Base-by-base conservation (phyloP, 2,797 vertebrate genomes). In the Anas capensis region DNA sequence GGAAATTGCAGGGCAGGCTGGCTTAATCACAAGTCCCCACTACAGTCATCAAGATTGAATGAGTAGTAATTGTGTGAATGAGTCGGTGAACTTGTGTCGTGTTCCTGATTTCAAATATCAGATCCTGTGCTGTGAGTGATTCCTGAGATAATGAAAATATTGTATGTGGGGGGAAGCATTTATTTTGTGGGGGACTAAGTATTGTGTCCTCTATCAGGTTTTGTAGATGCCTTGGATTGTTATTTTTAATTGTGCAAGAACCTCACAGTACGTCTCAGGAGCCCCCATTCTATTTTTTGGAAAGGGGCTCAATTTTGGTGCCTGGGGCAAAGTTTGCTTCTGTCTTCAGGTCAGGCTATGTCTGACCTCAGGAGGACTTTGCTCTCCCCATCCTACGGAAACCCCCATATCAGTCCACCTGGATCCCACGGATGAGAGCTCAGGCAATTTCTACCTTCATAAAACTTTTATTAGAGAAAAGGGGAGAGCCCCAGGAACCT, bases 11-110 rank as follows among this genome's bases (percentile, higher is more conserved):
- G 93, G 91, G 82, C 77, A 94, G 93, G 71, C 88, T 84, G 90
- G 71, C 86, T 96, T 97, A 97, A 97, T 97, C 96, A 95, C 75
- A 83, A 95, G 71, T 93, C 80, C 91, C 88, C 23, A 57, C 93
- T 93, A 86, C 49, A 95, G 95, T 94, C 97, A 97, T 97, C 97
- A 93, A 94, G 91, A 97, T 96, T 60, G 97, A 97, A 97, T 97
- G 94, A 97, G 95, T 73, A 92, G 57, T 97, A 97, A 98, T 97
- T 95, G 93, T 66, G 64, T 81, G 97, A 97, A 98, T 97, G 95
- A 95, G 87, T 91, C 96, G 64, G 20, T 95, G 94, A 98, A 97
- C 97, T 95, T 95, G 90, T 95, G 92, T 57, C 60, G 10, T 72
- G 88, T 87, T 97, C 70, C 34, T 97, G 66, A 97, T 94, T 96